Evolutionary conservation across 2,113 vertebrate species (phyloP).

Genomic region (Turdus rufiventris): DNA sequence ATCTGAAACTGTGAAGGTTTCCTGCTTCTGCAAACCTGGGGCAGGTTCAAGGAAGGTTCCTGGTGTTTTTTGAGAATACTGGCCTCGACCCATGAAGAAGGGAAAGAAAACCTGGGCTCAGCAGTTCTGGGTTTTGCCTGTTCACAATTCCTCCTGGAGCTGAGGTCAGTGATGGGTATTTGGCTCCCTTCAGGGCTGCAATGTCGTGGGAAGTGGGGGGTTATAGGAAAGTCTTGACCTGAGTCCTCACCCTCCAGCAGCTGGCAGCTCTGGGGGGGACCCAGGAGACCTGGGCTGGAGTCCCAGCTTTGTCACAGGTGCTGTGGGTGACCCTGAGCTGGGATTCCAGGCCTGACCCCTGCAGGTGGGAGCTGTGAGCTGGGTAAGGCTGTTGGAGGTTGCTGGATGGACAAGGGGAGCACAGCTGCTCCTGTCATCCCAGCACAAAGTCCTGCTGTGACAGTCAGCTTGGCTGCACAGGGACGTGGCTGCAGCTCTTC

Average conservation of each 20-base stretch:
- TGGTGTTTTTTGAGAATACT: background rate
- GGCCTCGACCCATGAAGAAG: background rate
- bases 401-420: background rate
- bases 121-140: background rate
- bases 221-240: background rate
- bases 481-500: background rate
- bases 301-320: background rate
- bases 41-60: background rate
- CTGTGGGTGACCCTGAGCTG: background rate
- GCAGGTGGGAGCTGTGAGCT: background rate
- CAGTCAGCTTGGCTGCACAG: background rate
- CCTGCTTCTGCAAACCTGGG: background rate
- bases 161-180: background rate
- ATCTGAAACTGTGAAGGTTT: background rate
- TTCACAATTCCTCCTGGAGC: background rate
- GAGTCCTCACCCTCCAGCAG: background rate
- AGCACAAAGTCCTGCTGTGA: fast-evolving
- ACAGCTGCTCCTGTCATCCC: background rate
- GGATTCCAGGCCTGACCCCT: background rate
- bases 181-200: background rate
- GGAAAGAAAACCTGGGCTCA: background rate
- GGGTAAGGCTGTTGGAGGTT: background rate
- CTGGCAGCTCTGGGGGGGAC: background rate
- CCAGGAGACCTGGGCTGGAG: background rate
- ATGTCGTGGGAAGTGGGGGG: background rate